These are phyloP conservation scores for Ectropis crepuscularia DNA, from an alignment of 2,888 invertebrate species.

Conservation along the genomic window DNA sequence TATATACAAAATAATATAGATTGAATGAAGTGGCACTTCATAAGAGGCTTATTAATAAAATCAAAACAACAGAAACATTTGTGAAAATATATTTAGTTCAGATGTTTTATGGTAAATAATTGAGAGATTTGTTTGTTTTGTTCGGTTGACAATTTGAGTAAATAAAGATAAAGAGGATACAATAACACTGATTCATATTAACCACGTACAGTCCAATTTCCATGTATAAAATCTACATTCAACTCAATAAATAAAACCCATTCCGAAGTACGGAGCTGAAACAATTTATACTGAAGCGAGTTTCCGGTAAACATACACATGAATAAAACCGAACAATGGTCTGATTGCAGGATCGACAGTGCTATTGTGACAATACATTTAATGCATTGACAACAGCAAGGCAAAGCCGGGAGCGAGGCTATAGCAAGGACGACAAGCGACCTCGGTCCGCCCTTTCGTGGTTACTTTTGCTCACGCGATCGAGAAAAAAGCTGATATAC, in stretches of 20 bases:
- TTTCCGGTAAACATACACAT: constrained; percentile 42
- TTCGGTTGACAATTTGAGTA: too few relatives aligned
- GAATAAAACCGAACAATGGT: constrained; percentile 41
- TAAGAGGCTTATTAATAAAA: too few relatives aligned
- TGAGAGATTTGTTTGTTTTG: too few relatives aligned
- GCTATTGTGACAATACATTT: constrained; percentile 37
- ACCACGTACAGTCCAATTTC: constrained; percentile 3
- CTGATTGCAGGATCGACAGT: constrained; percentile 29
- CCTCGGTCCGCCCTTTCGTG: constrained; percentile 42
- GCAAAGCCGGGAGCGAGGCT: constrained; percentile 45
- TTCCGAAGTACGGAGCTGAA: constrained; percentile 29
- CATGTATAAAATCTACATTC: constrained; percentile 15
- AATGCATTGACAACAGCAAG: constrained; percentile 49
- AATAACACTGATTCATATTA: not conserved
- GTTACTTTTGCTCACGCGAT: constrained; percentile 30
- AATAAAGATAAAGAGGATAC: too few relatives aligned
- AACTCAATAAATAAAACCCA: constrained; percentile 18
- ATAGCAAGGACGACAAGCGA: constrained; percentile 44
- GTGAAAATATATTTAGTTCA: too few relatives aligned
- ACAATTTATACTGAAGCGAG: constrained; percentile 39
- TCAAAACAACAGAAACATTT: too few relatives aligned
- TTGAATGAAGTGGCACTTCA: too few relatives aligned
- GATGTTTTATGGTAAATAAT: too few relatives aligned
- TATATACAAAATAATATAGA: too few relatives aligned
- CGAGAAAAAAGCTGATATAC: constrained; percentile 22